Percentiles rank a stretch among this genome's conserved stretches.
Evolutionary conservation across 2,797 vertebrate species (phyloP).

Genomic region (Allobates femoralis): DNA sequence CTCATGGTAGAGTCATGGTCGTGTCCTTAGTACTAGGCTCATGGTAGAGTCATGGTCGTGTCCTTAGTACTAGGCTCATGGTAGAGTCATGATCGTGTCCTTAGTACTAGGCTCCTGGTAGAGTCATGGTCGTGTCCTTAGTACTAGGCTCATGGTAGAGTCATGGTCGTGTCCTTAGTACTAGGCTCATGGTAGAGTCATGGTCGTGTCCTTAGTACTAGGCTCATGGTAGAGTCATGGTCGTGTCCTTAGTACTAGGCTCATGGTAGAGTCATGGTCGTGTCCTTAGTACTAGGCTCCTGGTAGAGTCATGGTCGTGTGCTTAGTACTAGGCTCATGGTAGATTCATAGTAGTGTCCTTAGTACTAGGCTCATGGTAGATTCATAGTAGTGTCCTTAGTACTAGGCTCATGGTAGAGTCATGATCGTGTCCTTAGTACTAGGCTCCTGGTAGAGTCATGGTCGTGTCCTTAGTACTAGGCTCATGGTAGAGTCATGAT

Average conservation of each 20-base stretch:
- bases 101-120: neutral
- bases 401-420: neutral
- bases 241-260: neutral
- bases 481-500: neutral
- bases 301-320: neutral
- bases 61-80: neutral
- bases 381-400: neutral
- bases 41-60: neutral
- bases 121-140: neutral
- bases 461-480: neutral
- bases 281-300: neutral
- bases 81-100: neutral
- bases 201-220: neutral
- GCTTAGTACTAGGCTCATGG: neutral
- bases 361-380: neutral
- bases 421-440: neutral
- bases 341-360: neutral
- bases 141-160: neutral
- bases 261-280: neutral
- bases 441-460: neutral
- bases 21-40: neutral
- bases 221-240: neutral
- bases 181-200: neutral
- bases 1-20: neutral
- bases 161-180: neutral